Evolutionary conservation across 2,113 vertebrate genomes (phyloP).

Genomic region (Chaetops frenatus): DNA sequence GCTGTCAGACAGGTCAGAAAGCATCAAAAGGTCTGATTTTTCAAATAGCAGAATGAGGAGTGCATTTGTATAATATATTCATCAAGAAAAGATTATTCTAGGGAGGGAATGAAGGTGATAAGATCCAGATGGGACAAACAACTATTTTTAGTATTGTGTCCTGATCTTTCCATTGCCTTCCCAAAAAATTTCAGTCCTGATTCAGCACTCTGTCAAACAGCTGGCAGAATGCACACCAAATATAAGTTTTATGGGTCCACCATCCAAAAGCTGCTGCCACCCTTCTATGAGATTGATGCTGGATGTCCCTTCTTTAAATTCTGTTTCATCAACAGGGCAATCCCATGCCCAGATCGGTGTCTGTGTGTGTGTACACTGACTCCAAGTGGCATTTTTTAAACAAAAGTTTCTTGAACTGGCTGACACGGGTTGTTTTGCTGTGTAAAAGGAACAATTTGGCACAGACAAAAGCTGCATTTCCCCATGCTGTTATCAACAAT

Average conservation of each 20-base stretch:
- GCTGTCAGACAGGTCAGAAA: background rate
- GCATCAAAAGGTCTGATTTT: background rate
- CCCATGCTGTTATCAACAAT: background rate
- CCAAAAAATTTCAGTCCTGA: background rate
- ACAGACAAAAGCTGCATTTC: background rate
- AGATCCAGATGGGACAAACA: background rate
- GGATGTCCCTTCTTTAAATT: background rate
- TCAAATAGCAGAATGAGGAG: background rate
- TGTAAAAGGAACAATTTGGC: constrained; percentile 1
- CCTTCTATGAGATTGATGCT: background rate
- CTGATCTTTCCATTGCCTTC: background rate
- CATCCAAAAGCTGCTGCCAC: background rate
- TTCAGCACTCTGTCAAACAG: background rate
- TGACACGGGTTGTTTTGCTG: background rate
- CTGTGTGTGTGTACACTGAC: background rate
- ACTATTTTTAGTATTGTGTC: background rate
- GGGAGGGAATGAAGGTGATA: background rate
- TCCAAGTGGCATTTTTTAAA: background rate
- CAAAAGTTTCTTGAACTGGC: background rate
- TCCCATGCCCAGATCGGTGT: background rate
- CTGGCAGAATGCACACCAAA: background rate
- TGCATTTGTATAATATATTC: background rate
- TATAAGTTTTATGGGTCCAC: background rate
- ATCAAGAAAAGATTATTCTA: background rate
- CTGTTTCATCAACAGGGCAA: background rate